Percentiles rank a stretch among this genome's conserved stretches.
Conservation (phyloP, 2,797 vertebrate genomes). For the Labeo calbasu region DNA sequence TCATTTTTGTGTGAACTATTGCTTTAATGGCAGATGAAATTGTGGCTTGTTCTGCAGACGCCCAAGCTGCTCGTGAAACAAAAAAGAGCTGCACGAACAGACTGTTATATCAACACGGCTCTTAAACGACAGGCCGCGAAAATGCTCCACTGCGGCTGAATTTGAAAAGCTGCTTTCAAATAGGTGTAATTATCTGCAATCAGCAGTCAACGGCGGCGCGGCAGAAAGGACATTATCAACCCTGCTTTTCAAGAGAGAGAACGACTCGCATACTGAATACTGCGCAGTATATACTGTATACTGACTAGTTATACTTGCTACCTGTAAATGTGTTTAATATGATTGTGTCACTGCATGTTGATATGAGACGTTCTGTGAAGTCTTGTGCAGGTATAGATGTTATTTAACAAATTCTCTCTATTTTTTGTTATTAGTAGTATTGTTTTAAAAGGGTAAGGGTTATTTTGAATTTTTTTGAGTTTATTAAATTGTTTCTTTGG, state of each 20-base stretch:
- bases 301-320: background rate
- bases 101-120: constrained; percentile 5
- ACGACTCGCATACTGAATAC: too few relatives aligned
- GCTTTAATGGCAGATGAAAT: too few relatives aligned
- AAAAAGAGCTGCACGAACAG: background rate
- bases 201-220: constrained; percentile 45
- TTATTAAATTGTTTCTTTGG: background rate
- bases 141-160: background rate
- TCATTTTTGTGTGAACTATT: too few relatives aligned
- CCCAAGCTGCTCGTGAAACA: too few relatives aligned
- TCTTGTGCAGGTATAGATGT: too few relatives aligned
- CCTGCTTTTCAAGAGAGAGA: background rate
- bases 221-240: constrained; percentile 33
- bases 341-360: background rate
- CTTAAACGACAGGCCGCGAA: background rate
- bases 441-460: background rate
- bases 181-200: constrained; percentile 53
- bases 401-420: background rate
- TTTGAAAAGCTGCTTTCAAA: constrained; percentile 47
- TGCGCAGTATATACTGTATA: background rate
- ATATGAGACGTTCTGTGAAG: background rate
- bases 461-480: background rate
- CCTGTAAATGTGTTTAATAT: background rate
- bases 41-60: background rate
- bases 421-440: background rate